Evolutionary conservation across 2,797 vertebrate genomes (phyloP).

Genomic region (Zalophus californianus): DNA sequence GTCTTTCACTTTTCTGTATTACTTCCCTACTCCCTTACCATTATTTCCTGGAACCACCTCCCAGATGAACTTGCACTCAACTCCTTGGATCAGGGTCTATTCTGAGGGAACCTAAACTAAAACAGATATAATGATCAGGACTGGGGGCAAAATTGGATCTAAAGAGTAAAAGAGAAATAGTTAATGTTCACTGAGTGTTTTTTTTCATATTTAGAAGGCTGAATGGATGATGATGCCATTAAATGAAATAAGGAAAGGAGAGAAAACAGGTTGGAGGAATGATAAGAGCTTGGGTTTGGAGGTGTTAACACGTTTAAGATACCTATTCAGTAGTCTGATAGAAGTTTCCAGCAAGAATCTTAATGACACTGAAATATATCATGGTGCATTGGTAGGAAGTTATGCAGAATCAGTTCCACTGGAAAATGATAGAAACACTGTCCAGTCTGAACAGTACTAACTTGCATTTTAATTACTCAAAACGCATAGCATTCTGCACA

Average conservation of each 20-base stretch:
- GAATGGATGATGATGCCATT: conserved; percentile 19
- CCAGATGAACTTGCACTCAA: neutral
- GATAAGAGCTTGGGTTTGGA: conserved; percentile 22
- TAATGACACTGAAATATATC: conserved; percentile 25
- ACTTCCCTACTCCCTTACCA: neutral
- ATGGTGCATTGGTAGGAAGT: neutral
- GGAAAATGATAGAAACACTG: neutral
- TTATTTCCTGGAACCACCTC: neutral
- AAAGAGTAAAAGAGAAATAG: neutral
- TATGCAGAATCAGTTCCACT: neutral
- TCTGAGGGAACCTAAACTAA: neutral
- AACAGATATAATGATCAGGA: neutral
- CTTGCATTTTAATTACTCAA: neutral
- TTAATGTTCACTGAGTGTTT: neutral
- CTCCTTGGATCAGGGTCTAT: neutral
- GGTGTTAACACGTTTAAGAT: conserved; percentile 1
- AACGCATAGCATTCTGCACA: neutral
- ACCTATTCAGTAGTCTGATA: neutral
- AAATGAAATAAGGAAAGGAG: conserved; percentile 8
- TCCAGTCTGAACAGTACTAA: neutral
- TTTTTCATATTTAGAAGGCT: conserved; percentile 35
- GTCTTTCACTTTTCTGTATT: neutral
- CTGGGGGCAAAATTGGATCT: neutral
- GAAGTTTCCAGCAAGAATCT: conserved; percentile 14
- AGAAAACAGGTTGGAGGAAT: conserved; percentile 19